These are phyloP conservation scores for Seira ritae DNA, from an alignment of 2,888 invertebrate species.

Conservation along the genomic window DNA sequence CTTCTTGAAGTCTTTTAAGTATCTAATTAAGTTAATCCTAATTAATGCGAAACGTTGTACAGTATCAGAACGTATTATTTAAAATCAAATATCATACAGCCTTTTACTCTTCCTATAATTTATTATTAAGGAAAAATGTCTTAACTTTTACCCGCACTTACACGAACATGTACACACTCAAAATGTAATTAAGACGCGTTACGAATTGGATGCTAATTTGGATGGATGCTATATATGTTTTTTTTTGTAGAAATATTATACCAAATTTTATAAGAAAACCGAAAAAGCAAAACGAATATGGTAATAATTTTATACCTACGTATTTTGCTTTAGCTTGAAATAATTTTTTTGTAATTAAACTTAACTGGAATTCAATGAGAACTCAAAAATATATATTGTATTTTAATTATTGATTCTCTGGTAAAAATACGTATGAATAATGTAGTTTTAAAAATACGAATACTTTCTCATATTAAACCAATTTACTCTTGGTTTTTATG, in stretches of 20 bases:
- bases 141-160: conserved; percentile 8
- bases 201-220: conserved; percentile 27
- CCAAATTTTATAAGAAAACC: background rate
- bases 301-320: background rate
- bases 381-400: background rate
- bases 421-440: background rate
- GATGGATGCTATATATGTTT: conserved; percentile 38
- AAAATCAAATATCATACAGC: conserved; percentile 49
- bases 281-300: background rate
- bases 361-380: background rate
- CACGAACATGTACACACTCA: conserved; percentile 3
- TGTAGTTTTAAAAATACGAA: conserved; percentile 6
- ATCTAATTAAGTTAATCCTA: conserved; percentile 20
- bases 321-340: background rate
- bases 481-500: conserved; percentile 27
- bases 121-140: background rate
- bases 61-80: background rate
- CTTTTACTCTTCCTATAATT: conserved; percentile 36
- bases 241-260: background rate
- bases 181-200: too few relatives aligned
- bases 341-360: background rate
- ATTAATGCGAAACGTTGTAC: conserved; percentile 20
- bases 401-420: background rate
- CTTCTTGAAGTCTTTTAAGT: conserved; percentile 63
- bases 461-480: conserved; percentile 23